These are phyloP conservation scores for Balanococcus diminutus DNA, from an alignment of 2,888 invertebrate genomes.

Conservation along the genomic window DNA sequence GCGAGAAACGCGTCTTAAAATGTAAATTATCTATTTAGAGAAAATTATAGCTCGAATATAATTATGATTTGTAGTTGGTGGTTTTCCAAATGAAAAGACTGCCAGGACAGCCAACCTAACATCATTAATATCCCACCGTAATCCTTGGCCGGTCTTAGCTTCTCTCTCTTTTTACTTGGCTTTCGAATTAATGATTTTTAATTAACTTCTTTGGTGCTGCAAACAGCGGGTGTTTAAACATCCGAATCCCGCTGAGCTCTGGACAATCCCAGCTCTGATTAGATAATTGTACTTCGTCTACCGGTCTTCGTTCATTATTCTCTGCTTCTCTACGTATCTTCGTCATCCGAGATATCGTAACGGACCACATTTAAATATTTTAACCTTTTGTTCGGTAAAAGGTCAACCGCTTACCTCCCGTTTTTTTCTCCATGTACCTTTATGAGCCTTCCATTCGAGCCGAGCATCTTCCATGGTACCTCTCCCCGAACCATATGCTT, in stretches of 20 bases:
- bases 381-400: slow-evolving; percentile 54
- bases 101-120: slow-evolving; percentile 55
- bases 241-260: slow-evolving; percentile 52
- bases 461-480: not conserved
- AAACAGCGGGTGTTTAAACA: slow-evolving; percentile 56
- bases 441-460: not conserved
- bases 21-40: slow-evolving; percentile 56
- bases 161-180: not conserved
- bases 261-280: slow-evolving; percentile 56
- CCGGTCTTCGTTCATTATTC: slow-evolving; percentile 46
- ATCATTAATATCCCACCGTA: slow-evolving; percentile 53
- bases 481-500: slow-evolving; percentile 32
- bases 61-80: slow-evolving; percentile 56
- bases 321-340: not conserved
- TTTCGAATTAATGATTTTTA: slow-evolving; percentile 56
- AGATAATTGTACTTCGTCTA: slow-evolving; percentile 56
- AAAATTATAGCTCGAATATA: slow-evolving; percentile 55
- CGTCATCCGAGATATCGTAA: slow-evolving; percentile 23
- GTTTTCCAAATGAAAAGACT: slow-evolving; percentile 56
- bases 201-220: slow-evolving; percentile 55
- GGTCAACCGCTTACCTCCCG: slow-evolving; percentile 55
- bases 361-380: slow-evolving; percentile 54
- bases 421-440: slow-evolving; percentile 12
- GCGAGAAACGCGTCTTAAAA: slow-evolving; percentile 55
- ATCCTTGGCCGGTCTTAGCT: slow-evolving; percentile 28